Base-by-base conservation (phyloP, 2,797 vertebrate genomes). In the Cottoperca gobio region DNA sequence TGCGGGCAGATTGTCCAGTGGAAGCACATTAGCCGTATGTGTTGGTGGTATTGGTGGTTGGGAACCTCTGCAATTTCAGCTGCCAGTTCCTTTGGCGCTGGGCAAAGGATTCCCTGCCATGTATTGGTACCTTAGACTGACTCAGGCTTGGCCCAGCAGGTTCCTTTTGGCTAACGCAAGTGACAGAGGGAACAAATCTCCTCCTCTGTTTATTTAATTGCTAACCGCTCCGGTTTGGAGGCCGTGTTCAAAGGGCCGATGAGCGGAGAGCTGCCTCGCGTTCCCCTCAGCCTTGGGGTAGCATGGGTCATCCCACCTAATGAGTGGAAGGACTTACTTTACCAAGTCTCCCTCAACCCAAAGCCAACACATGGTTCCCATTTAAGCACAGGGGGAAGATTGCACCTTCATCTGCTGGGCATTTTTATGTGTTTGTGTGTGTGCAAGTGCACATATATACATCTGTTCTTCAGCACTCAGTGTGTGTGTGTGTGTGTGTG, bases 311-410 rank as follows among this genome's bases (percentile, higher is more conserved):
- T 84, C 89, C 88, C 84, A 79, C 84, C 87, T 93, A 92, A 92
- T 90, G 89, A 92, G 82, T 91, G 91, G 90, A 92, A 94, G 89
- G 90, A 90, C 91, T 94, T 92, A 90, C 84, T 91, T 90, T 88
- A 79, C 84, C 3, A 62, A 79, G 78, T 81, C 80, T 81, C 79
- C 77, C 64, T 79, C 82, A 61, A 81, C 70, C 73, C 66, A 57
- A 39, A 79, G 68, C 48, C 81, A 89, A 82, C 92, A 93, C 84
- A 81, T 91, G 92, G 88, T 91, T 92, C 79, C 81, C 77, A 90
- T 93, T 92, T 92, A 73, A 73, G 83, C 74, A 60, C 68, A 65
- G 69, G 66, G 81, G 73, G 73, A 70, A 84, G 86, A 82, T 85
- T 87, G 78, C 82, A 91, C 86, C 91, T 92, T 92, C 87, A 91